A percentile compares a stretch with the other conserved stretches of the same genome.
phyloP scores from a whole-genome alignment of 1,140 invertebrate species.

The Orussus abietinus region DNA sequence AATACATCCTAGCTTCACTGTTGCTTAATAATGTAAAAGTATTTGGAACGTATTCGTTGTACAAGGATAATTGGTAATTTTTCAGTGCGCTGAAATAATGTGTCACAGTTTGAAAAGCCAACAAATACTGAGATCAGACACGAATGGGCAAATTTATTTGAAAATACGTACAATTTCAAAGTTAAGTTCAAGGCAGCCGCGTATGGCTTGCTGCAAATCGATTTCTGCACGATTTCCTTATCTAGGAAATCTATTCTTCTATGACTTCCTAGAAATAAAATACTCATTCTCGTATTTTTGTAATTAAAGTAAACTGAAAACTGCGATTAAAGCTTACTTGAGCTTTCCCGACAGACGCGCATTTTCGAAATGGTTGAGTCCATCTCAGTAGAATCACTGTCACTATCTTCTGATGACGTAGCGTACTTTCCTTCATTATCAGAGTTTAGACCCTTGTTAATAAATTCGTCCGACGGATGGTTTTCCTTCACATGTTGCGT shows the following conservation, averaged over 20 bases:
- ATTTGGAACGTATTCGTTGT: conserved; percentile 35
- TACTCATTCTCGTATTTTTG: no score
- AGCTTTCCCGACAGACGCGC: no score
- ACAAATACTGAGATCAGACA: no score
- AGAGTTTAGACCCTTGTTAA: conserved; percentile 13
- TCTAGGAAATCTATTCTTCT: no score
- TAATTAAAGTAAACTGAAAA: no score
- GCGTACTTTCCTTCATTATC: conserved; percentile 23
- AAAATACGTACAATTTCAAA: conserved; percentile 43
- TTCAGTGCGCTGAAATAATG: conserved; percentile 37
- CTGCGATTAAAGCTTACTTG: no score
- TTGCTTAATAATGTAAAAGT: conserved; percentile 28
- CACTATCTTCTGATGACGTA: no score
- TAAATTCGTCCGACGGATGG: conserved; percentile 23
- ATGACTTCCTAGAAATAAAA: no score
- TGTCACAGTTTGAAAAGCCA: no score
- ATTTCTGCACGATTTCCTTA: conserved; percentile 4
- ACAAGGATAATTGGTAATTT: conserved; percentile 41
- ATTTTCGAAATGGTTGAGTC: no score
- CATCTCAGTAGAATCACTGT: no score
- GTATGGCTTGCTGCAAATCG: conserved; percentile 15
- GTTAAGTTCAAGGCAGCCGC: conserved; percentile 38
- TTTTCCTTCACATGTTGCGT: conserved; percentile 28
- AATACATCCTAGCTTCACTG: conserved; percentile 34
- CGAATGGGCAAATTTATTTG: neutral